Base-by-base conservation (phyloP, 2,113 vertebrate species). In the Callochromis pleurospilus region DNA sequence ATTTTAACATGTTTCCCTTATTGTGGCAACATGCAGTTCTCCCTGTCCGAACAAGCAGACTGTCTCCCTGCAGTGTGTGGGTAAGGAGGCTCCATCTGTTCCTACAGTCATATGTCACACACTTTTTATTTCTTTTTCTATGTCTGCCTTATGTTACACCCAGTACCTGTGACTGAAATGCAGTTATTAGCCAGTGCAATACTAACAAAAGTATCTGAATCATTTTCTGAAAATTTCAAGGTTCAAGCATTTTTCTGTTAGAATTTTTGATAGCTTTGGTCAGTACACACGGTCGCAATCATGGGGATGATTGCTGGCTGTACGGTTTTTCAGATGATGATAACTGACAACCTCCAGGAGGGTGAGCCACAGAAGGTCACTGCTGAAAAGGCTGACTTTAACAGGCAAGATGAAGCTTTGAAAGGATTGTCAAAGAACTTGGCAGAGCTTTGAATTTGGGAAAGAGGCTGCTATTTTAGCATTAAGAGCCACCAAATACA, bases 51-150 rank as follows among this genome's bases (percentile, higher is more conserved):
- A 87, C 53, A 31, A 92, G 26, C 6, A 88, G 81, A 79, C 24
- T 3, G 95, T 96, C 54, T 95, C 93, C 81, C 94, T 97, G 88
- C 83, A 94, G 90, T 97, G 96, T 92, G 54, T 91, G 7, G 93
- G 96, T 96, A 95, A 91, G 92, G 58, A 91, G 38, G 53, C 26
- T 91, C 88, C 90, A 93, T 94, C 90, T 94, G 89, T 89, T 92
- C 80, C 21, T 68, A 53, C 31, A 54, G 70, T 82, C 65, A 75
- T 77, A 58, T 83, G 84, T 82, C 54, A 75, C 49, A 81, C 38
- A 24, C 31, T 86, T 56, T 56, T 21, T 40, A 26, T 79, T 29
- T 47, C 51, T 77, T 26, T 89, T 19, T 81, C 26, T 45, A 2
- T 62, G 29, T 51, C 17, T 77, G 15, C 60, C 36, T 54, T 51